These are phyloP conservation scores for Triplophysa yarkandensis DNA, from an alignment of 2,797 vertebrate species.

Conservation along the genomic window DNA sequence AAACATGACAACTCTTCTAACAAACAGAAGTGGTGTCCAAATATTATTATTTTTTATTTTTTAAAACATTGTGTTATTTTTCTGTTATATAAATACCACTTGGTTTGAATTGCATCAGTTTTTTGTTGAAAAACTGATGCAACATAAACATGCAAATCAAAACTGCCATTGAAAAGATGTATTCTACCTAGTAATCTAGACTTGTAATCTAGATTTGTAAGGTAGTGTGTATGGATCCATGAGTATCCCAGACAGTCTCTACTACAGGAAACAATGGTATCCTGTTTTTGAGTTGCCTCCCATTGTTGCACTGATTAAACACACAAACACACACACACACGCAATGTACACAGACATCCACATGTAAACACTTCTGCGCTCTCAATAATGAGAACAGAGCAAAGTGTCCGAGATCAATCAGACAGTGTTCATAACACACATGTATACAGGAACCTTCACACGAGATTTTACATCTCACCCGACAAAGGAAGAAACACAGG, in stretches of 20 bases:
- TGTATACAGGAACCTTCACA: neutral
- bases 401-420: conserved; percentile 26
- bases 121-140: too few relatives aligned
- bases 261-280: conserved; percentile 79
- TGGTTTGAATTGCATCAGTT: neutral
- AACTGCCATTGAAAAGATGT: neutral
- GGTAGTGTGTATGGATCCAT: conserved; percentile 40
- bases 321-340: conserved; percentile 34
- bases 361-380: conserved; percentile 31
- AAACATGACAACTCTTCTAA: too few relatives aligned
- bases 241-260: conserved; percentile 56
- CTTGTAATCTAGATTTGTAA: too few relatives aligned
- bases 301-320: conserved; percentile 72
- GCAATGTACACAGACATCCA: conserved; percentile 20
- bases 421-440: conserved; percentile 11
- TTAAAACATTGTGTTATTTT: neutral
- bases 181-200: neutral
- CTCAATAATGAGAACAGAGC: conserved; percentile 25
- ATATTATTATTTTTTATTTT: neutral
- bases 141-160: neutral
- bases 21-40: too few relatives aligned
- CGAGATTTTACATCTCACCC: neutral
- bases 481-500: conserved; percentile 2
- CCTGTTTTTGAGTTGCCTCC: conserved; percentile 76
- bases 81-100: neutral